Evolutionary conservation across 2,113 vertebrate species (phyloP), one percentile per base, ranked within the genome.

Genomic region (Nymphicus hollandicus): DNA sequence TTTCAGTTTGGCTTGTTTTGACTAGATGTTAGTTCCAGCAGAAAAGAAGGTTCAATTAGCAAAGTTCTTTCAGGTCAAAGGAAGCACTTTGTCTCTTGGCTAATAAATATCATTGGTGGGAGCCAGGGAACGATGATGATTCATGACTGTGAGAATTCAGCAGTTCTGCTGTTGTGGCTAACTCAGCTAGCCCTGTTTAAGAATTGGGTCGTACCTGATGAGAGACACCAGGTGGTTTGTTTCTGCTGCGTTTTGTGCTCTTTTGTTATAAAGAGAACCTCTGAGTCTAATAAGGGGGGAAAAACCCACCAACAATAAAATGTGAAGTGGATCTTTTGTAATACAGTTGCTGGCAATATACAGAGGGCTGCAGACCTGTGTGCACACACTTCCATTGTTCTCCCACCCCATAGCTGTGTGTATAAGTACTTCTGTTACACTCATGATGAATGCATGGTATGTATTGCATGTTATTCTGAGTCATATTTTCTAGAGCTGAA

Each of bases 131-230:
- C 23, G 1, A 2, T 3, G 44, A 8, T 72, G 79, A 9, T 65
- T 58, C 16, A 28, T 27, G 3, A 56, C 23, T 49, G 74, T 25
- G 41, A 82, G 76, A 76, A 49, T 79, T 52, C 47, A 94, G 44
- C 47, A 37, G 1, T 92, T 81, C 68, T 81, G 61, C 74, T 87
- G 27, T 47, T 4, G 1, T 5, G 11, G 31, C 88, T 72, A 46
- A 73, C 15, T 85, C 77, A 27, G 49, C 70, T 73, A 80, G 44
- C 76, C 88, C 4, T 12, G 17, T 41, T 35, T 49, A 37, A 93
- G 73, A 97, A 95, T 52, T 91, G 39, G 91, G 89, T 96, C 87
- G 44, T 24, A 35, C 69, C 43, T 86, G 61, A 52, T 28, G 78
- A 43, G 78, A 37, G 58, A 71, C 33, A 53, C 60, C 44, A 46